phyloP scores from a whole-genome alignment of 2,888 invertebrate genomes.

The Drosophila prostipennis region DNA sequence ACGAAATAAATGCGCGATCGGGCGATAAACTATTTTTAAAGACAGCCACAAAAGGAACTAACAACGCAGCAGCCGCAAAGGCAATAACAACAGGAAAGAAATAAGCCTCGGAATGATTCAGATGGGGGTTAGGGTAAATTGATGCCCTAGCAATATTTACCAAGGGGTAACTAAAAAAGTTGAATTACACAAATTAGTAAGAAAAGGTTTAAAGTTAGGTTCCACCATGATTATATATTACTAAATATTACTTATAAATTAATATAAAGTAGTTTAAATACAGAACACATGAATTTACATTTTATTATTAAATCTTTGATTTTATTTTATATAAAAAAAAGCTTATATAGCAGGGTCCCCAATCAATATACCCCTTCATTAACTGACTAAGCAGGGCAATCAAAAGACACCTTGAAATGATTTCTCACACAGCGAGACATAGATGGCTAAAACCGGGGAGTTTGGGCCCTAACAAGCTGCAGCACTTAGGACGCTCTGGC shows the following conservation, averaged over 20 bases:
- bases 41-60: constrained; percentile 69
- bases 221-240: too few relatives aligned
- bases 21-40: constrained; percentile 80
- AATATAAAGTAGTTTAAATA: too few relatives aligned
- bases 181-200: too few relatives aligned
- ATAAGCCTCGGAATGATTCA: constrained; percentile 16
- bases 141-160: constrained; percentile 16
- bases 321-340: too few relatives aligned
- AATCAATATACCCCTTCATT: neutral
- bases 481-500: constrained; percentile 53
- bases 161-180: too few relatives aligned
- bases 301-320: too few relatives aligned
- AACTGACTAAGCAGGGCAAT: constrained; percentile 4
- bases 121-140: neutral
- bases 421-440: constrained; percentile 71
- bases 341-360: too few relatives aligned
- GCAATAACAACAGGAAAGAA: constrained; percentile 30
- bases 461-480: constrained; percentile 70
- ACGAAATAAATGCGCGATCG: constrained; percentile 80
- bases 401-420: constrained; percentile 65
- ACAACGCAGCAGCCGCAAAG: constrained; percentile 45
- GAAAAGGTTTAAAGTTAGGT: too few relatives aligned
- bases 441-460: constrained; percentile 33
- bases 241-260: too few relatives aligned
- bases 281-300: too few relatives aligned